A percentile compares a stretch with the other conserved stretches of the same genome.
These are phyloP conservation scores for Epizoanthus stellaris DNA, from an alignment of 92 coral and sea anemone genomes.

Conservation along the genomic window DNA sequence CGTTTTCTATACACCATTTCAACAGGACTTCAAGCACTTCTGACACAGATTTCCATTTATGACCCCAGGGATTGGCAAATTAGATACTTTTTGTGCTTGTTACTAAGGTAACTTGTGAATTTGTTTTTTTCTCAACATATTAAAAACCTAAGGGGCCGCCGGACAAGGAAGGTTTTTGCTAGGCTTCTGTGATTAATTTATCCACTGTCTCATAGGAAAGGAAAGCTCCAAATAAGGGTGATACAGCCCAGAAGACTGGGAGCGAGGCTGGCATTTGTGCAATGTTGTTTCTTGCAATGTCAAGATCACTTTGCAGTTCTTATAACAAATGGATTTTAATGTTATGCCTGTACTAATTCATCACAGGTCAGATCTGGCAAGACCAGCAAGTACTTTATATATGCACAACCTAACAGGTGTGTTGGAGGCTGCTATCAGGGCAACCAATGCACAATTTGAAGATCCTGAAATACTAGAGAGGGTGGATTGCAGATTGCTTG, in stretches of 20 bases:
- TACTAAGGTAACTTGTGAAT: no score
- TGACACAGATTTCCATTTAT: no score
- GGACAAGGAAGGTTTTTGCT: no score
- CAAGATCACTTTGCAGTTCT: not conserved
- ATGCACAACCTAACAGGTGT: constrained; percentile 97
- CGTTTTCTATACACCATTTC: no score
- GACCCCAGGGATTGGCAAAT: no score
- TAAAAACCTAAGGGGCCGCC: no score
- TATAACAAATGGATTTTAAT: not conserved
- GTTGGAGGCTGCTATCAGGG: constrained; percentile 95
- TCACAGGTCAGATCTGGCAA: constrained; percentile 90
- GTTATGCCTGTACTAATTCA: not conserved
- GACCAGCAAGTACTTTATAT: constrained; percentile 96
- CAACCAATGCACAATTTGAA: constrained; percentile 97
- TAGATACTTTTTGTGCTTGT: no score
- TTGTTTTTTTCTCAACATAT: no score
- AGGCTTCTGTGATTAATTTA: no score
- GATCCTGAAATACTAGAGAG: constrained; percentile 94
- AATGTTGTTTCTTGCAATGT: not conserved
- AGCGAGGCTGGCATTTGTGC: not conserved
- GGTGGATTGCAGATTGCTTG: constrained; percentile 94
- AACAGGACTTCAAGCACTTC: no score
- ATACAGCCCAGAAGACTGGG: not conserved
- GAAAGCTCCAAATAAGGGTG: not conserved
- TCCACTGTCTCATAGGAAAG: no score